phyloP scores from a whole-genome alignment of 2,113 vertebrate genomes.

The Hydropotes inermis region DNA sequence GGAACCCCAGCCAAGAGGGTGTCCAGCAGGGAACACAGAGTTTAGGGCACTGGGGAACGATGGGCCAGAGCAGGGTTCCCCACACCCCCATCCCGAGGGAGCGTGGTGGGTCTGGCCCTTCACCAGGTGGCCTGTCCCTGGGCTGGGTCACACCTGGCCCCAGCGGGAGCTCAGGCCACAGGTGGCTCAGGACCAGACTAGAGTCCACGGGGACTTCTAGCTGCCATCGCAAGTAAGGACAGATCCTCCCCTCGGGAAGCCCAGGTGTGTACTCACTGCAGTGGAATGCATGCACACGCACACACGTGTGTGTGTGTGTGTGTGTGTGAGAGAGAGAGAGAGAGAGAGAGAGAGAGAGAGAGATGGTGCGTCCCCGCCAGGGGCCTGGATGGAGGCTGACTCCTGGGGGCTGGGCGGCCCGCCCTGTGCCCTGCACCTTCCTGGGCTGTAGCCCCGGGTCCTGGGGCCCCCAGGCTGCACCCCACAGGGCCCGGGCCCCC shows the following conservation, averaged over 20 bases:
- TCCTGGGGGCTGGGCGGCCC: background rate
- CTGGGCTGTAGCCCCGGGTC: background rate
- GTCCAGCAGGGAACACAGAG: background rate
- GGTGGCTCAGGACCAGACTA: background rate
- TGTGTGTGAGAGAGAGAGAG: background rate
- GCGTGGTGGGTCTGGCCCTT: background rate
- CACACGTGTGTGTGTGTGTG: background rate
- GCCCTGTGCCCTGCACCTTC: fast-evolving
- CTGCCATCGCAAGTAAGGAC: background rate
- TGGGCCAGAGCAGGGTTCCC: background rate
- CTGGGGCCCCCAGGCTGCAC: background rate
- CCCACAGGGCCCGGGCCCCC: background rate
- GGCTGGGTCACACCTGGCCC: background rate
- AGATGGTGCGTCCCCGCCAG: background rate
- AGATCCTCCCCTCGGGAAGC: background rate
- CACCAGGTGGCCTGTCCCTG: background rate
- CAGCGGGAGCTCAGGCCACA: background rate
- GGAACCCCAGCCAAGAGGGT: fast-evolving
- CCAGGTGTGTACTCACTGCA: background rate
- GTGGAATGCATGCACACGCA: background rate
- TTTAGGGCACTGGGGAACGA: background rate
- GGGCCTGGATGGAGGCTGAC: background rate
- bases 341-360: background rate
- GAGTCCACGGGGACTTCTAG: background rate
- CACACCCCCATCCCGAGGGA: fast-evolving